Base-by-base conservation (phyloP, 1,140 invertebrate genomes). In the Penaeus indicus region DNA sequence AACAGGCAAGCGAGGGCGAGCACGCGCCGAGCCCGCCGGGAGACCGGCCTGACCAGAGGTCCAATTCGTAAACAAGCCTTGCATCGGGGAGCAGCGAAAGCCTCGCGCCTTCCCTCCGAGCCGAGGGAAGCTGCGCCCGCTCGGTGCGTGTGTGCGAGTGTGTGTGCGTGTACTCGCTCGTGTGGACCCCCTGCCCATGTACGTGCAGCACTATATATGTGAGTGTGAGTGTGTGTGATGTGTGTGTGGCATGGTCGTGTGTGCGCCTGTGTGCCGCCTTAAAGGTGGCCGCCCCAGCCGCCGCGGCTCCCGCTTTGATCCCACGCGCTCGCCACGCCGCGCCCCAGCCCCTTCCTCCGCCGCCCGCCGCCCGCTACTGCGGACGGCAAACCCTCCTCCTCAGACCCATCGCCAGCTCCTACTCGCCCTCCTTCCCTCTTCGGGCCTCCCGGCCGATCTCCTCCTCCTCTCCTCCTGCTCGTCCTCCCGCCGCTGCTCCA, bases 261-360 rank as follows among this genome's bases (percentile, higher is more conserved):
- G 54, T 54, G 54, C 54, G 54, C 54, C 54, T 54, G 54, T 54
- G 72, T 79, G 78, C 69, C 80, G 62, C 77, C 85, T 86, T 86
- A 86, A 86, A 86, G 85, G 62, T 86, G 85, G 32, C 60, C 80
- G 42, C 22, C 54, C 69, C n/a, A 38, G 54, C 84, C 69, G 22
- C 42, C 7, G 84, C 84, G 67, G 67, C 72, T n/a, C 69, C 69
- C 75, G 11, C 75, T 86, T 86, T 79, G 75, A 79, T 79, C 85
- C 85, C 85, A 86, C 77, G 85, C 85, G 85, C 22, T 79, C 32
- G 64, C 75, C 85, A 64, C 47, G 75, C 84, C 84, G 60, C 54
- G 60, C 79, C 61, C 27, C 54, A n/a, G n/a, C 75, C 32, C 77
- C 25, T 22, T 79, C 22, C 25, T 27, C 38, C 21, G 21, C 38